phyloP scores from a whole-genome alignment of 2,797 vertebrate species.

The Sebastes iracundus region DNA sequence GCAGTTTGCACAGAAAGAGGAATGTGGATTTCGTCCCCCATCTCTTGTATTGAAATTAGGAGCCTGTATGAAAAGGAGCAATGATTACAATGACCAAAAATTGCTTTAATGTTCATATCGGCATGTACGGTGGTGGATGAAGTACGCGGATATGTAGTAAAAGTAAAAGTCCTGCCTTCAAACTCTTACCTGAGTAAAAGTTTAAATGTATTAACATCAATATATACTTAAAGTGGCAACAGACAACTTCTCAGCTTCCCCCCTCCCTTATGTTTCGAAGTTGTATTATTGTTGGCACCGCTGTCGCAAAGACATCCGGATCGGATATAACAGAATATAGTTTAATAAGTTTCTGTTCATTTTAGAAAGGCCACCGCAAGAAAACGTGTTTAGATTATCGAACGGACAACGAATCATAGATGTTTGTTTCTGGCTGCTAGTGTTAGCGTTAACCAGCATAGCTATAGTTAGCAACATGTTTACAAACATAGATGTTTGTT shows the following conservation, averaged over 20 bases:
- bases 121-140: neutral
- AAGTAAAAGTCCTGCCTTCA: neutral
- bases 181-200: neutral
- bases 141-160: neutral
- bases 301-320: neutral
- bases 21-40: neutral
- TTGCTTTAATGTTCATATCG: neutral
- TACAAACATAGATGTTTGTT: neutral
- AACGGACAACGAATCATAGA: neutral
- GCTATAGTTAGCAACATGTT: neutral
- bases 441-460: neutral
- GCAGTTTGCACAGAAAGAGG: neutral
- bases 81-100: neutral
- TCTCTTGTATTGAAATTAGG: neutral
- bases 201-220: neutral
- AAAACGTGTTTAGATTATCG: neutral
- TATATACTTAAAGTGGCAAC: neutral
- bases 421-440: neutral
- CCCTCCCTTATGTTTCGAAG: accelerated
- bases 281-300: neutral
- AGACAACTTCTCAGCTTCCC: accelerated
- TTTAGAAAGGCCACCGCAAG: neutral
- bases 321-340: neutral
- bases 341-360: neutral
- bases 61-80: neutral